Evolutionary conservation across 2,797 vertebrate species (phyloP).

Genomic region (Pangasius larnaudii): DNA sequence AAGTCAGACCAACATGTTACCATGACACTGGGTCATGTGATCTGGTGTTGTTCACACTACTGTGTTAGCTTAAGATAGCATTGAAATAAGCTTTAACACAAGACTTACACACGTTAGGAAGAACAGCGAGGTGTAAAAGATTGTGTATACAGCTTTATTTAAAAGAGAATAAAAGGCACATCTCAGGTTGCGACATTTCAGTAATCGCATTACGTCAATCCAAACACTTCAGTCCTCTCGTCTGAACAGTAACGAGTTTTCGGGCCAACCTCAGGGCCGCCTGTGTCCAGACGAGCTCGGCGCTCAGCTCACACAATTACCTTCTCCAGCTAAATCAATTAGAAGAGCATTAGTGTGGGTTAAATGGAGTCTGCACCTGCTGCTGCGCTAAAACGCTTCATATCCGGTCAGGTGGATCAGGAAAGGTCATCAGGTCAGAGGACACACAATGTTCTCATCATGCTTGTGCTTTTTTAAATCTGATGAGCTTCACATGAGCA

Average conservation of each 20-base stretch:
- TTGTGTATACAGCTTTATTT: neutral
- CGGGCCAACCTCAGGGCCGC: slow-evolving; percentile 34
- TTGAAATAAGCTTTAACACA: neutral
- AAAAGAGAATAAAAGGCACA: neutral
- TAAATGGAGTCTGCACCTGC: slow-evolving; percentile 64
- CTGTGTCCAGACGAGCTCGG: slow-evolving; percentile 31
- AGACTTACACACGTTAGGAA: neutral
- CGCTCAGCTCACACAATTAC: slow-evolving; percentile 41
- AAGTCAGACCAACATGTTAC: neutral
- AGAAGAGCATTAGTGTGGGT: slow-evolving; percentile 56
- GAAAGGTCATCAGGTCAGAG: neutral
- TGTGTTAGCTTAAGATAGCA: neutral
- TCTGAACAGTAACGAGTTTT: slow-evolving; percentile 31
- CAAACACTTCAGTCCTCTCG: neutral
- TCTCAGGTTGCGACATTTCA: neutral
- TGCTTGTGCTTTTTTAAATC: neutral
- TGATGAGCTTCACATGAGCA: neutral
- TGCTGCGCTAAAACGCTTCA: neutral
- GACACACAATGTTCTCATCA: neutral
- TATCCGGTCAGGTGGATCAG: neutral
- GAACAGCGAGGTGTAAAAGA: neutral
- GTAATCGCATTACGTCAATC: neutral
- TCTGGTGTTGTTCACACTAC: no score
- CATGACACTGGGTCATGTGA: neutral
- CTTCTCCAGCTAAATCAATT: slow-evolving; percentile 55